Percentiles rank a stretch among this genome's conserved stretches.
Evolutionary conservation across 2,888 invertebrate genomes (phyloP).

Genomic region (Monopis laevigella): DNA sequence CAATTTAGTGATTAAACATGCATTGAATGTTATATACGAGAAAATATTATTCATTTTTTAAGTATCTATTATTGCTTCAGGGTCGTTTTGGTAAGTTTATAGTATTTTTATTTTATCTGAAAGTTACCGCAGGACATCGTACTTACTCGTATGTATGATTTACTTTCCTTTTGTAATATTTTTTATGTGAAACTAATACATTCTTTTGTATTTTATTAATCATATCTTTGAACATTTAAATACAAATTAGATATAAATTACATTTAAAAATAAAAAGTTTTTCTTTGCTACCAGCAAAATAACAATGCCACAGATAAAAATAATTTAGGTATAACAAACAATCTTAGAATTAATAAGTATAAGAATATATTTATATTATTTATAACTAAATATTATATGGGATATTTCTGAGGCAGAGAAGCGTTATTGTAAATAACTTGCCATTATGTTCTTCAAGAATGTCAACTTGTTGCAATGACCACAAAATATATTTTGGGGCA

Average conservation of each 20-base stretch:
- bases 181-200: too few species aligned
- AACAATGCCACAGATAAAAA: not conserved
- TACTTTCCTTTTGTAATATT: too few species aligned
- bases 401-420: constrained; percentile 15
- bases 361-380: not conserved
- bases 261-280: not conserved
- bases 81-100: too few species aligned
- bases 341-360: not conserved
- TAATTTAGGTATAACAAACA: not conserved
- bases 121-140: too few species aligned
- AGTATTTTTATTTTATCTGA: too few species aligned
- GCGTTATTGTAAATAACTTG: constrained; percentile 47
- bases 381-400: not conserved
- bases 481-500: constrained; percentile 29
- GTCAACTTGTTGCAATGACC: constrained; percentile 58
- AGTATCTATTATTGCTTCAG: too few species aligned
- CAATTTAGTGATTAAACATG: not conserved
- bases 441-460: constrained; percentile 40
- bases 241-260: too few species aligned
- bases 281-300: not conserved
- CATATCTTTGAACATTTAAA: too few species aligned
- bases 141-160: too few species aligned
- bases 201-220: too few species aligned
- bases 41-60: too few species aligned
- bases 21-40: too few species aligned